Percentiles rank a stretch among this genome's conserved stretches.
Conservation (phyloP, 92 coral and sea anemone species). For the Siderastrea radians region DNA sequence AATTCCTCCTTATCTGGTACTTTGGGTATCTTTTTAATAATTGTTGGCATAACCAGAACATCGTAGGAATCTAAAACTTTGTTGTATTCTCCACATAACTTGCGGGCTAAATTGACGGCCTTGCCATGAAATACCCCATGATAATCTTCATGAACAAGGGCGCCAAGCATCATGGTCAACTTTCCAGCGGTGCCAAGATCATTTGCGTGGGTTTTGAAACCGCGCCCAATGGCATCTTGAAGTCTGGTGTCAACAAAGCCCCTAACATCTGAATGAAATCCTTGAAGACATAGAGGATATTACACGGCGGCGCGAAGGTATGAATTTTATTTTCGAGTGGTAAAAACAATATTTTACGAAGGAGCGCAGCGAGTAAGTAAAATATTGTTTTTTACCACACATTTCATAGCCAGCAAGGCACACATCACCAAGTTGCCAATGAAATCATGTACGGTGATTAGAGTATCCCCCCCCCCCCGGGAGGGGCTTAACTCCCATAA, state of each 20-base stretch:
- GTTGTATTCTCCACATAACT: conserved; percentile 41
- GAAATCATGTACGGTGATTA: too few relatives aligned
- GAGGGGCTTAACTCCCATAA: too few relatives aligned
- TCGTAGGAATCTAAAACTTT: conserved; percentile 38
- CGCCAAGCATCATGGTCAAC: conserved; percentile 7
- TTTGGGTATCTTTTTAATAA: conserved; percentile 21
- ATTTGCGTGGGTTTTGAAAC: conserved; percentile 33
- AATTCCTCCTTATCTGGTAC: not conserved
- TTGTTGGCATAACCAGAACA: conserved; percentile 56
- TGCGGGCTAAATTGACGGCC: conserved; percentile 46
- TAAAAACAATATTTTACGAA: too few relatives aligned
- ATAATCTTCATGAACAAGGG: conserved; percentile 14
- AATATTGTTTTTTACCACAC: too few relatives aligned
- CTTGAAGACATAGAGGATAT: not conserved
- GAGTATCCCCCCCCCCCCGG: too few relatives aligned
- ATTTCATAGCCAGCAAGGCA: too few relatives aligned
- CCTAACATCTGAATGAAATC: conserved; percentile 23
- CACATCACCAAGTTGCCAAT: too few relatives aligned
- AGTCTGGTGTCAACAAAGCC: conserved; percentile 57
- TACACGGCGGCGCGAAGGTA: too few relatives aligned
- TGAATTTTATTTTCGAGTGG: too few relatives aligned
- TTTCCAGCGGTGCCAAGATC: conserved; percentile 40
- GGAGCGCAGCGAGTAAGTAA: too few relatives aligned
- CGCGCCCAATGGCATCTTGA: conserved; percentile 48
- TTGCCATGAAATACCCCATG: conserved; percentile 40